These are phyloP conservation scores for Pteria penguin DNA, from an alignment of 2,888 invertebrate genomes.

Conservation along the genomic window DNA sequence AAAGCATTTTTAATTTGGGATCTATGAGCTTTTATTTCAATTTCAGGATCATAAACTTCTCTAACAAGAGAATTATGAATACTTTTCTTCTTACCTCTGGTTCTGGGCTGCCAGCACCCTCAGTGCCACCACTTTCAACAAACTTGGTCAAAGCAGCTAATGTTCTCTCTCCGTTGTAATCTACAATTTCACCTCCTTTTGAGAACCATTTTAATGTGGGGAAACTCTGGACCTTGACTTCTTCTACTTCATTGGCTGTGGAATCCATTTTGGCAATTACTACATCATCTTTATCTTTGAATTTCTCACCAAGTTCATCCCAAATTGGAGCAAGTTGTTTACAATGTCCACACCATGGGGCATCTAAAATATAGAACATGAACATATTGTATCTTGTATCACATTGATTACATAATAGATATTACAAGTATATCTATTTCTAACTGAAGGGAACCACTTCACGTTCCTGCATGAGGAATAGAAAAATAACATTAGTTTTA, in stretches of 20 bases:
- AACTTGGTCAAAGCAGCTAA: conserved; percentile 95
- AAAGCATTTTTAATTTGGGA: no score
- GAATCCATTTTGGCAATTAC: conserved; percentile 99
- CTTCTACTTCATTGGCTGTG: conserved; percentile 97
- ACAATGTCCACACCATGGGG: conserved; percentile 99
- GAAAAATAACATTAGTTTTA: no score
- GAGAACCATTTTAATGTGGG: conserved; percentile 86
- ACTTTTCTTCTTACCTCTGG: conserved; percentile 65
- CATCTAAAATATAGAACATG: conserved; percentile 82
- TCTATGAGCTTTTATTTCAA: no score
- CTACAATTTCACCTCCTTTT: conserved; percentile 93
- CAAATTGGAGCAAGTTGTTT: conserved; percentile 98
- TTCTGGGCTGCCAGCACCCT: conserved; percentile 81
- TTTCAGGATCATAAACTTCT: no score
- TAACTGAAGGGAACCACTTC: no score
- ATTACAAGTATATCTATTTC: no score
- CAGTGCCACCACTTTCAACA: conserved; percentile 93
- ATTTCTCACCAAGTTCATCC: conserved; percentile 96
- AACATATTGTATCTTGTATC: no score
- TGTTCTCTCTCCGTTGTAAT: conserved; percentile 97
- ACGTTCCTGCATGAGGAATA: no score
- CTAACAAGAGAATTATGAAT: no score
- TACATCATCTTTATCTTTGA: conserved; percentile 88
- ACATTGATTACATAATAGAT: no score
- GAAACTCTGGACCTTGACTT: conserved; percentile 95